phyloP scores from a whole-genome alignment of 2,113 vertebrate genomes.

The Hemibagrus wyckioides region DNA sequence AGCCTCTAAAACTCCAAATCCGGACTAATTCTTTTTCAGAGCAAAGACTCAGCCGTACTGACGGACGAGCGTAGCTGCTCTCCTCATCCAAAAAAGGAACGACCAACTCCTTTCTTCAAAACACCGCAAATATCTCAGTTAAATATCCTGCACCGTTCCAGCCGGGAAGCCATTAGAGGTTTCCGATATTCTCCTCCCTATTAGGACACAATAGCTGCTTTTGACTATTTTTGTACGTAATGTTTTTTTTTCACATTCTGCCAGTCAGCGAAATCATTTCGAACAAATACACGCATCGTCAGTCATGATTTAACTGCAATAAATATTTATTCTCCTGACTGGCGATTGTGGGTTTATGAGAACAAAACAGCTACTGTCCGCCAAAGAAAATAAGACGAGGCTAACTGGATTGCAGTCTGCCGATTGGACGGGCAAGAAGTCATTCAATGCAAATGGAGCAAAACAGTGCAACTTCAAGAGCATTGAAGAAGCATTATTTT shows the following conservation, averaged over 20 bases:
- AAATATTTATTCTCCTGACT: constrained; percentile 34
- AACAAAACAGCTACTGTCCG: constrained; percentile 23
- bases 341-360: constrained; percentile 27
- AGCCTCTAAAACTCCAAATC: constrained; percentile 23
- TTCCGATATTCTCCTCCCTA: constrained; percentile 32
- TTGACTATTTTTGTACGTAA: constrained; percentile 23
- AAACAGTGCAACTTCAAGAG: neutral
- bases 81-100: constrained; percentile 20
- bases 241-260: neutral
- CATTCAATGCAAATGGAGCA: constrained; percentile 18
- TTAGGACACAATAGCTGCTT: constrained; percentile 35
- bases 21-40: neutral
- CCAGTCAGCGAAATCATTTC: constrained; percentile 9
- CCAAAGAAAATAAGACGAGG: constrained; percentile 21
- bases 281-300: constrained; percentile 23
- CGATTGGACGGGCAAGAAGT: neutral
- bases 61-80: neutral
- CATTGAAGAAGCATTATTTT: neutral
- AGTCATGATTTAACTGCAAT: constrained; percentile 26
- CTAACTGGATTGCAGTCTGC: neutral
- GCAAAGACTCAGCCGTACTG: neutral
- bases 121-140: constrained; percentile 32
- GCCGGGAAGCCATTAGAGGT: constrained; percentile 35
- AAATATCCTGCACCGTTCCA: constrained; percentile 1
- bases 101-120: constrained; percentile 13